Base-by-base conservation (phyloP, 2,888 invertebrate species). In the Quadroppia sp. region DNA sequence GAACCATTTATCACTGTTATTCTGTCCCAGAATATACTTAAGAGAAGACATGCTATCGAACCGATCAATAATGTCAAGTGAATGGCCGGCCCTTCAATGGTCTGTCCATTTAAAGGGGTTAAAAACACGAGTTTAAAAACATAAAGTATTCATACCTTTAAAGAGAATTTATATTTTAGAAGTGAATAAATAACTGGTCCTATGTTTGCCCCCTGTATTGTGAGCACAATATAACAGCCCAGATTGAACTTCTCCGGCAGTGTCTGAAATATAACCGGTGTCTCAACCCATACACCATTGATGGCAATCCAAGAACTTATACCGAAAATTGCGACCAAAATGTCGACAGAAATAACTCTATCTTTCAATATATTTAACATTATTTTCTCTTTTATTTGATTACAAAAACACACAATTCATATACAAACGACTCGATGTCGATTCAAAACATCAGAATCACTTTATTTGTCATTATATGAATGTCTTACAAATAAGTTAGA, bases 171-270 rank as follows among this genome's bases (percentile, higher is more conserved):
- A 61, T 20, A 77, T 53, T 74, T 78, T 71, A 77, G 77, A 71
- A 80, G 69, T 0, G 85, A 88, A 82, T 91, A 92, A 0, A 86
- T 77, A 36, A 92, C 81, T 6, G 94, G 89, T 45, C 93, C 94
- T 71, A 92, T 83, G 83, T 93, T 93, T 59, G 90, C 92, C 45
- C 90, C 83, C 82, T 87, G 94, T 53, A 92, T 89, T 77, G 92
- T 87, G 76, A 93, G 86, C 50, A 89, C 88, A 82, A 95, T 87
- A 81, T 89, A 90, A 0, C 93, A 89, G 0, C 94, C 90, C 75
- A 95, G 86, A 80, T 86, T 87, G 94, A 94, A 95, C 80, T 87
- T 87, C 85, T 95, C 95, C 0, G 95, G 94, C 92, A 87, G 53
- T 84, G 84, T 36, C 76, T 88, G 86, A 36, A 93, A 91, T 74